Evolutionary conservation across 2,888 invertebrate genomes (phyloP), one percentile per base, ranked within the genome.

Genomic region (Ormia ochracea): DNA sequence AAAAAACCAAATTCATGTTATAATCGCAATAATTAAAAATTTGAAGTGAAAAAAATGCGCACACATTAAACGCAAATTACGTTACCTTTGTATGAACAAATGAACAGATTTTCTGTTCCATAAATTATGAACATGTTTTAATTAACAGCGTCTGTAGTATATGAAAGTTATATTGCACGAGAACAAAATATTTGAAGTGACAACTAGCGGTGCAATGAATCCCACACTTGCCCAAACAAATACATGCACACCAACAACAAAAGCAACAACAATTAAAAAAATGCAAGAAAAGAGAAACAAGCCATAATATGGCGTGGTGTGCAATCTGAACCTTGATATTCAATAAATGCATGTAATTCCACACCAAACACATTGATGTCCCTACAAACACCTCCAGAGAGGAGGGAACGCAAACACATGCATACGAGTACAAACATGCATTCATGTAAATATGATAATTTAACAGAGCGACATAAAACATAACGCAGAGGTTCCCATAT

Each of bases 121-220:
- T 76, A 76, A 76, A 66, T 76, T 76, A 68, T 72, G 48, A 76
- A 72, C 76, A 76, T 9, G 68, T 76, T 79, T 76, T 80, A 80
- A 80, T 80, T 80, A 80, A 80, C 72, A 63, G 61, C 68, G 36
- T 72, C 28, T 38, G 21, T 68, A 28, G 38, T 14, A 43, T 23
- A 66, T 41, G 19, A 17, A 43, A 41, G 14, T 58, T 61, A 70
- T 50, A 59, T n/a, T n/a, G n/a, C 28, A 38, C 26, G 26, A 23
- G 31, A 14, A 74, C 66, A 59, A 33, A 66, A 58, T 66, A 58
- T 58, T 50, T 58, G n/a, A 50, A 66, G 28, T 41, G 66, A 66
- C 58, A 66, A 31, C 48, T 21, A 50, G 38, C 65, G 45, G 28
- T 48, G 36, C n/a, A 28, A 65, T 48, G 21, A n/a, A 17, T n/a